phyloP scores from a whole-genome alignment of 2,888 invertebrate species.

The Stenodera caucasica region DNA sequence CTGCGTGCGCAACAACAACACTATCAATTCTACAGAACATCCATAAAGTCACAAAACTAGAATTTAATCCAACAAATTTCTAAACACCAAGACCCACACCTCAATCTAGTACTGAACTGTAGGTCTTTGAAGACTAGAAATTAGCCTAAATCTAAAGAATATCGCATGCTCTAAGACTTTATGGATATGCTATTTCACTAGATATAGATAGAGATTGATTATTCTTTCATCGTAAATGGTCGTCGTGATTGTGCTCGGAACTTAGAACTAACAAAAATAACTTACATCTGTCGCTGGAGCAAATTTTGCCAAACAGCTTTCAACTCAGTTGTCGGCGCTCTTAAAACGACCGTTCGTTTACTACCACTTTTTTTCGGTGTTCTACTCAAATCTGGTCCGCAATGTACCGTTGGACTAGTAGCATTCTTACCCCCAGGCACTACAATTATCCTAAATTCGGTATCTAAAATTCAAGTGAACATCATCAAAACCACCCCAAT shows the following conservation, averaged over 20 bases:
- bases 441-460: slow-evolving; percentile 80
- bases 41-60: slow-evolving; percentile 33
- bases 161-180: too few species aligned
- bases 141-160: neutral
- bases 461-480: slow-evolving; percentile 60
- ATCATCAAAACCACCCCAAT: neutral
- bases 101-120: neutral
- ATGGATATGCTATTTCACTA: slow-evolving; percentile 34
- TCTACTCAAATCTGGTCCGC: slow-evolving; percentile 66
- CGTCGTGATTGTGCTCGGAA: slow-evolving; percentile 19
- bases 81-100: neutral
- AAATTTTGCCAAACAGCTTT: slow-evolving; percentile 92
- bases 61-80: neutral
- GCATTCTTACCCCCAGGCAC: slow-evolving; percentile 66
- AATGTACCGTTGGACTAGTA: slow-evolving; percentile 73
- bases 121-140: neutral
- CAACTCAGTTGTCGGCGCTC: slow-evolving; percentile 80
- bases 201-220: slow-evolving; percentile 9
- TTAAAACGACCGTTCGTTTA: slow-evolving; percentile 70
- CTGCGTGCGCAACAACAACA: slow-evolving; percentile 58
- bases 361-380: slow-evolving; percentile 67
- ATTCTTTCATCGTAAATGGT: neutral
- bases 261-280: slow-evolving; percentile 30
- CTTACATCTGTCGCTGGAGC: slow-evolving; percentile 84
- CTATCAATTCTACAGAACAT: slow-evolving; percentile 43